phyloP scores from a whole-genome alignment of 2,888 invertebrate genomes.

The Coecobrya sp. region DNA sequence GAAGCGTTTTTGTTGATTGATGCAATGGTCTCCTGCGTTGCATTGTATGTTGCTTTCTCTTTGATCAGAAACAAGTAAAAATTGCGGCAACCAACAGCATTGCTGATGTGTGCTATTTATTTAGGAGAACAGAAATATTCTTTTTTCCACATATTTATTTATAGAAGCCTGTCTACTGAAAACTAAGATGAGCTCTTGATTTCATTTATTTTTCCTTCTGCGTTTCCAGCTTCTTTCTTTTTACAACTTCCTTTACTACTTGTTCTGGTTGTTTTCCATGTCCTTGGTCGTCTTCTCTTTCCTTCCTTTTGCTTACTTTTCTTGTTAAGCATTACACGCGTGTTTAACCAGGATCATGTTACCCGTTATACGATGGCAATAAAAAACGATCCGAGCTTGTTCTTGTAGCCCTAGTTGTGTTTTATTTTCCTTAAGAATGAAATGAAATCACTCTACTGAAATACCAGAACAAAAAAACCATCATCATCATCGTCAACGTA shows the following conservation, averaged over 20 bases:
- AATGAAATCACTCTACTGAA: neutral
- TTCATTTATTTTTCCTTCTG: slow-evolving; percentile 49
- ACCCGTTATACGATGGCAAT: slow-evolving; percentile 63
- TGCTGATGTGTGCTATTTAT: no score
- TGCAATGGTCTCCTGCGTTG: no score
- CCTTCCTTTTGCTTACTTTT: slow-evolving; percentile 55
- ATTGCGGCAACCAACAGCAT: no score
- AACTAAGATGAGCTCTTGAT: slow-evolving; percentile 38
- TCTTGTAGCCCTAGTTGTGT: neutral
- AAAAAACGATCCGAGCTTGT: slow-evolving; percentile 45
- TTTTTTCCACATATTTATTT: no score
- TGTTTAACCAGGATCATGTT: slow-evolving; percentile 75
- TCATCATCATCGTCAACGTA: neutral
- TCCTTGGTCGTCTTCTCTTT: slow-evolving; percentile 29
- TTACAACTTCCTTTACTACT: slow-evolving; percentile 52
- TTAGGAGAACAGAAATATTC: no score
- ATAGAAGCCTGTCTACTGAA: neutral
- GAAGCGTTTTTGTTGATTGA: no score
- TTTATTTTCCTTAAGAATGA: neutral
- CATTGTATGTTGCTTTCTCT: no score
- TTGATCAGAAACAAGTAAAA: no score
- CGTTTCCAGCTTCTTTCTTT: slow-evolving; percentile 10
- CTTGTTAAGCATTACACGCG: slow-evolving; percentile 74
- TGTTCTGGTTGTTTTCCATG: slow-evolving; percentile 33
- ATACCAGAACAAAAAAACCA: neutral